Evolutionary conservation across 1,140 invertebrate species (phyloP).

Genomic region (Heliconius congener): DNA sequence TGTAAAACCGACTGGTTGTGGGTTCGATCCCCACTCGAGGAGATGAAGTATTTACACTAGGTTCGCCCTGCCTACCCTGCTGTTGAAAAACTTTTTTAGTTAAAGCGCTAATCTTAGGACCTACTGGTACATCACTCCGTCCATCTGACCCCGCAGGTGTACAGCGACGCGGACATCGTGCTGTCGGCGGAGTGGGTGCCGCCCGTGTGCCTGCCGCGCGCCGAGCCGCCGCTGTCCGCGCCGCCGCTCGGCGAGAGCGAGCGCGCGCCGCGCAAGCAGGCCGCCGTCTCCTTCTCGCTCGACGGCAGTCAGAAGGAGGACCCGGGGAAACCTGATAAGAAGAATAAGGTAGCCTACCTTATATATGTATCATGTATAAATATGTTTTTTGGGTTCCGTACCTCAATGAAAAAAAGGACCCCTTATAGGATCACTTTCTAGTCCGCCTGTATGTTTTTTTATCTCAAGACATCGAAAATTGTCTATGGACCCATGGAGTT

Average conservation of each 20-base stretch:
- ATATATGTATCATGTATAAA: not conserved
- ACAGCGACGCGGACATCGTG: conserved; percentile 92
- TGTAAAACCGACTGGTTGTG: too few species aligned
- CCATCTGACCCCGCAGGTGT: conserved; percentile 48
- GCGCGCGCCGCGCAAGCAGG: conserved; percentile 65
- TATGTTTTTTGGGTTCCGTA: not conserved
- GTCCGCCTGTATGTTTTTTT: too few species aligned
- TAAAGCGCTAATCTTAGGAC: too few species aligned
- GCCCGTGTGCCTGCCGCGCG: conserved; percentile 87
- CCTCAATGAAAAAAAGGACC: too few species aligned
- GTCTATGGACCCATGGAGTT: too few species aligned
- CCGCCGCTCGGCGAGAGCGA: conserved; percentile 75
- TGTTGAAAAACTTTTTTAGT: too few species aligned
- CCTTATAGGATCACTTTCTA: too few species aligned
- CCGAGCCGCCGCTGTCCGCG: conserved; percentile 78
- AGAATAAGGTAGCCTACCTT: conserved; percentile 82
- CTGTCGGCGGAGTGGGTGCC: conserved; percentile 92
- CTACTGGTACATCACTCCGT: too few species aligned
- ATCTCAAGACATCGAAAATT: too few species aligned
- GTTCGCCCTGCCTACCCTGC: too few species aligned
- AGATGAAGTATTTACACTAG: too few species aligned
- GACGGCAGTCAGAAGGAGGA: conserved; percentile 81
- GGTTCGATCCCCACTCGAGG: too few species aligned
- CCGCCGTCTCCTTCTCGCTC: conserved; percentile 74
- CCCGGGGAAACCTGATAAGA: conserved; percentile 81